These are phyloP conservation scores for Chelonus formosanus DNA, from an alignment of 2,888 invertebrate genomes.

Conservation along the genomic window DNA sequence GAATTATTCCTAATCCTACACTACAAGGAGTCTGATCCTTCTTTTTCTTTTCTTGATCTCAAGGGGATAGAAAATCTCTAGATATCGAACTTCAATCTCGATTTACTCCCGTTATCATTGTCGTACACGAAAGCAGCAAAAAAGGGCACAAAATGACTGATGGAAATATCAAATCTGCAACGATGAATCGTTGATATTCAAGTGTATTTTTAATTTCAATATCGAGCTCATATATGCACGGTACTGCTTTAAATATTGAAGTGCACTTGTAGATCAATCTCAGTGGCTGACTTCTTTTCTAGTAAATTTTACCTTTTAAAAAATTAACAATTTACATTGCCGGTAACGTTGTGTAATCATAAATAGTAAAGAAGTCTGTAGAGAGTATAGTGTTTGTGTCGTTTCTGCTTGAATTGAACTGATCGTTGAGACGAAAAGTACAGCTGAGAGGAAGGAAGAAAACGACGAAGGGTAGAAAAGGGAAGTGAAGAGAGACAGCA, in stretches of 20 bases:
- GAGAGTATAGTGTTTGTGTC: conserved; percentile 11
- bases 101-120: conserved; percentile 16
- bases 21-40: background rate
- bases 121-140: background rate
- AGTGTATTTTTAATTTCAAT: too few relatives aligned
- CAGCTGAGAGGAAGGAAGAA: conserved; percentile 19
- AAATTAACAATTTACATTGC: conserved; percentile 5
- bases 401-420: conserved; percentile 8
- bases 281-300: too few relatives aligned
- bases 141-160: background rate
- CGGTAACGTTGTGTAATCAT: background rate
- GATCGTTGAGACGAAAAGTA: background rate
- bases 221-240: too few relatives aligned
- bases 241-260: too few relatives aligned
- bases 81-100: conserved; percentile 23
- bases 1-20: conserved; percentile 21
- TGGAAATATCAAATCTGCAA: background rate
- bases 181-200: too few relatives aligned
- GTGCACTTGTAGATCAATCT: too few relatives aligned
- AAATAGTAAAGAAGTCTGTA: conserved; percentile 5
- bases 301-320: background rate
- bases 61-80: conserved; percentile 10
- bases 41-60: conserved; percentile 14
- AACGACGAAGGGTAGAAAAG: conserved; percentile 9
- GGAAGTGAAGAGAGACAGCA: conserved; percentile 10